Evolutionary conservation across 2,797 vertebrate genomes (phyloP), one percentile per base, ranked within the genome.

Genomic region (Lycodopsis pacificus): DNA sequence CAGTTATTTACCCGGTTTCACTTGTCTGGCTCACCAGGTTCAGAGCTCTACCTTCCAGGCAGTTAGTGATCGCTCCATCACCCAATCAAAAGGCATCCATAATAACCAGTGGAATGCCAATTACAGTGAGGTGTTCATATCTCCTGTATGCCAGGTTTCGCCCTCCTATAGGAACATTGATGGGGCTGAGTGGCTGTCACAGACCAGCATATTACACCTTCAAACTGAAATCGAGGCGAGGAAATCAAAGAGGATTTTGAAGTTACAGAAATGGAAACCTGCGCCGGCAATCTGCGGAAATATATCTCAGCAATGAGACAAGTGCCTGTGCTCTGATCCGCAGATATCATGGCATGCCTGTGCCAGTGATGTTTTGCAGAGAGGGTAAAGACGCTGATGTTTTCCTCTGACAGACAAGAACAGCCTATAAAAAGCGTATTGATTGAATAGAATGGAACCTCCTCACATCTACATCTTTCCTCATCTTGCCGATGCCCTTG

Each of bases 401-500:
- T 34, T 34, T 89, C 58, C 58, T 87, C 88, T 89, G 86, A 77
- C 76, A 84, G 82, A 84, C 72, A 42, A 65, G 44, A 59, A 59
- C 57, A 56, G 71, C 80, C 88, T 82, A 87, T 92, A 93, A 92
- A 91, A 91, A 89, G 62, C 58, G 65, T 86, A 94, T 93, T 92
- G 94, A 95, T 93, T 91, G 84, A 88, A 81, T 12, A 86, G 76
- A 88, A 85, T 84, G 81, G 76, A 82, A 84, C 91, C 86, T 78
- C 79, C 76, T 85, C 86, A 86, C 90, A 94, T 95, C 91, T 95
- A 92, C 89, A 95, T 94, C 75, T 92, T 91, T 92, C 90, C 88
- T 92, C 87, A 90, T 94, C 86, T 89, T 54, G 76, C 76, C 63
- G 27, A 65, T 88, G 84, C 88, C 94, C 91, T 88, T 83, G 89